Percentiles rank a stretch among this genome's conserved stretches.
Conservation (phyloP, 2,888 invertebrate genomes). For the Drosophila cognata region DNA sequence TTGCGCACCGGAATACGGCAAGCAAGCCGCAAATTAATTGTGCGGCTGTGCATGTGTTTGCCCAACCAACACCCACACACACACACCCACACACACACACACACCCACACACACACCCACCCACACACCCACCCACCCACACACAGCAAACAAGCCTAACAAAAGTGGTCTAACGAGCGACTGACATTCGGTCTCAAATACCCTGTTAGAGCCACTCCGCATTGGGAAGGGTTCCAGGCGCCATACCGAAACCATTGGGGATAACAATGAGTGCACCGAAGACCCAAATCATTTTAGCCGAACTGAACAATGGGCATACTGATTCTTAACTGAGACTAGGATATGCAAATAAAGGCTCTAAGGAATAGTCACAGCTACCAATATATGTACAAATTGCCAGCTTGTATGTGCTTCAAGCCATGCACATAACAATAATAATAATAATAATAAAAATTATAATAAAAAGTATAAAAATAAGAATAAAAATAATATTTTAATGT, state of each 20-base stretch:
- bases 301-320: background rate
- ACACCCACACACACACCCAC: slow-evolving; percentile 12
- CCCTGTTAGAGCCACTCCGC: background rate
- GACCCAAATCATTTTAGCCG: background rate
- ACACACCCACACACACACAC: slow-evolving; percentile 10
- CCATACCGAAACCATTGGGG: slow-evolving; percentile 13
- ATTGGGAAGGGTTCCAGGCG: background rate
- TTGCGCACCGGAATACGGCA: slow-evolving; percentile 37
- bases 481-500: background rate
- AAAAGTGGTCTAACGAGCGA: slow-evolving; percentile 26
- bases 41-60: slow-evolving; percentile 55
- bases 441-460: background rate
- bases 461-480: background rate
- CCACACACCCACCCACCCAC: background rate
- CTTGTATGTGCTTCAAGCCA: no score
- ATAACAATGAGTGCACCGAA: slow-evolving; percentile 5
- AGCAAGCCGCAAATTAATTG: slow-evolving; percentile 69
- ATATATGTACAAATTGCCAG: accelerated
- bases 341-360: background rate
- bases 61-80: slow-evolving; percentile 20
- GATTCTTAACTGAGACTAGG: background rate
- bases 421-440: background rate
- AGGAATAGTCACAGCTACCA: background rate
- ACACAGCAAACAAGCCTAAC: slow-evolving; percentile 23
- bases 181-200: slow-evolving; percentile 28